Base-by-base conservation (phyloP, 53 echinoderm and acorn worm genomes). In the Arbacia lixula region DNA sequence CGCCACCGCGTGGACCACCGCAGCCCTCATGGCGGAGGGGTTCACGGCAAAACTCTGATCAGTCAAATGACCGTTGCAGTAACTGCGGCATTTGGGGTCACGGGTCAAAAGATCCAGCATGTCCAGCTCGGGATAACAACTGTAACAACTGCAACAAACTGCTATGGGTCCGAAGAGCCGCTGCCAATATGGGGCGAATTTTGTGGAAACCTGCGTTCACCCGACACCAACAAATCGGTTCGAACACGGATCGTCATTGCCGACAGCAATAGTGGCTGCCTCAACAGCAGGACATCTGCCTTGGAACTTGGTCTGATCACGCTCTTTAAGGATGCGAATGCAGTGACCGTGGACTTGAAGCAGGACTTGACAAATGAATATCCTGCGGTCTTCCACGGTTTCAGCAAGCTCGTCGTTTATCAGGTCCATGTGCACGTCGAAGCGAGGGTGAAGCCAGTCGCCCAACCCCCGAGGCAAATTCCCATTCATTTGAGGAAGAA, bases 361-460 rank as follows among this genome's bases (percentile, higher is more conserved):
- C 46, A 46, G 46, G 46, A 46, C 14, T 46, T 46, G 46, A 46
- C 14, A 8, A 46, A 46, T 22, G 22, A 28, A 22, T 83, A 49
- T 29, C 68, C 84, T 2, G 29, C 49, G 5, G 66, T 46, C 34
- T 84, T 68, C n/a, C n/a, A n/a, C n/a, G n/a, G n/a, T n/a, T n/a
- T n/a, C n/a, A n/a, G n/a, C n/a, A n/a, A n/a, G n/a, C n/a, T n/a
- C n/a, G n/a, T n/a, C n/a, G n/a, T n/a, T n/a, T n/a, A n/a, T n/a
- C n/a, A n/a, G n/a, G n/a, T 63, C 38, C 43, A 49, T 33, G 51
- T 87, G 3, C 52, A 76, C 37, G 42, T 71, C 26, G 66, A 86
- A 26, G 19, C 61, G 8, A 32, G 41, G 1, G 67, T 87, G 19
- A 53, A 36, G 24, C 87, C 66, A n/a, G n/a, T n/a, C n/a, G n/a